Evolutionary conservation across 2,888 invertebrate species (phyloP).

Genomic region (Troilus luridus): DNA sequence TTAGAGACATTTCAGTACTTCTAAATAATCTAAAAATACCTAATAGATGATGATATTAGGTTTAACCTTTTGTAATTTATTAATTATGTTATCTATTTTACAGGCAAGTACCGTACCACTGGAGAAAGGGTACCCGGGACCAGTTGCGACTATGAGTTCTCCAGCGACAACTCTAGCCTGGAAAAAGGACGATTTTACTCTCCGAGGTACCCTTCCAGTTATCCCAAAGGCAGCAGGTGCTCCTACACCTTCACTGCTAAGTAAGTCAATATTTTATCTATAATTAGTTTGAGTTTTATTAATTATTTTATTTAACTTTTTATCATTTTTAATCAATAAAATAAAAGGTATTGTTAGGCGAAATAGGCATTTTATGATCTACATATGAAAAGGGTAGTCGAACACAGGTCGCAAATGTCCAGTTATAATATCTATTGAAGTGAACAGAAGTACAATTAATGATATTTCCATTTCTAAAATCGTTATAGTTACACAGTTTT

Average conservation of each 20-base stretch:
- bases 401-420: too few species aligned
- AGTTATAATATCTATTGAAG: too few species aligned
- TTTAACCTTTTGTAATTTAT: neutral
- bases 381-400: too few species aligned
- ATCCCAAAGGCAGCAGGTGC: slow-evolving; percentile 92
- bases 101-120: slow-evolving; percentile 86
- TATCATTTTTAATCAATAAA: neutral
- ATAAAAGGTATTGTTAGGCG: too few species aligned
- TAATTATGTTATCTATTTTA: neutral
- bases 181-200: slow-evolving; percentile 88
- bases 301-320: neutral
- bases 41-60: too few species aligned
- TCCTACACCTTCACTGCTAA: slow-evolving; percentile 91
- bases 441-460: too few species aligned
- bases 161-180: slow-evolving; percentile 79
- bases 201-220: slow-evolving; percentile 95
- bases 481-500: too few species aligned
- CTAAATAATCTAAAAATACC: too few species aligned
- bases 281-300: neutral
- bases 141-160: slow-evolving; percentile 89
- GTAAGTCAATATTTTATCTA: slow-evolving; percentile 70
- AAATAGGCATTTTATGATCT: too few species aligned
- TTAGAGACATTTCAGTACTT: too few species aligned
- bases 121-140: slow-evolving; percentile 83
- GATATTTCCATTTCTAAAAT: too few species aligned